Evolutionary conservation across 2,888 invertebrate species (phyloP).

Genomic region (Rhingia campestris): DNA sequence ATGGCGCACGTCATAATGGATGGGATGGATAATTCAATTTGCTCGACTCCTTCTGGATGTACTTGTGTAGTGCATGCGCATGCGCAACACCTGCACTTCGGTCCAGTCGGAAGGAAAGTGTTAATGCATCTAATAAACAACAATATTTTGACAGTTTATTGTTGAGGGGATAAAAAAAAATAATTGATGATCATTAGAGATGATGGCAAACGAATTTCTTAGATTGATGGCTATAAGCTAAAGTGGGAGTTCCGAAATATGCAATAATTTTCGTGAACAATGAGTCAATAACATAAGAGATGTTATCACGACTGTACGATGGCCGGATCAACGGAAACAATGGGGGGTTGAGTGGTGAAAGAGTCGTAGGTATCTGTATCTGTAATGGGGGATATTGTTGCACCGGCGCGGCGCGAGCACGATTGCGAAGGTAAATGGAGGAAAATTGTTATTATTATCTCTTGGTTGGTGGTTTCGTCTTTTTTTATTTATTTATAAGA

Average conservation of each 20-base stretch:
- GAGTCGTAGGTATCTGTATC: constrained; percentile 10
- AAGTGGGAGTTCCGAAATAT: constrained; percentile 53
- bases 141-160: constrained; percentile 67
- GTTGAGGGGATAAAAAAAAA: constrained; percentile 26
- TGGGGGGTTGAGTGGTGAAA: not conserved
- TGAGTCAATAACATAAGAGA: constrained; percentile 69
- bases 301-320: constrained; percentile 55
- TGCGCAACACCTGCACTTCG: constrained; percentile 9
- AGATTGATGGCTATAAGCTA: constrained; percentile 22
- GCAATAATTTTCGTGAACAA: constrained; percentile 50
- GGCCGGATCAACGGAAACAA: constrained; percentile 12
- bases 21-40: constrained; percentile 69
- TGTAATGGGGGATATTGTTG: constrained; percentile 23
- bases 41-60: constrained; percentile 29
- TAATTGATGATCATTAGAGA: constrained; percentile 27
- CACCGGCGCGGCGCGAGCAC: constrained; percentile 16
- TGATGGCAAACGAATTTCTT: constrained; percentile 1
- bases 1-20: constrained; percentile 40
- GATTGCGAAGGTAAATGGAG: constrained; percentile 66
- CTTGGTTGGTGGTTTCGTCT: constrained; percentile 28
- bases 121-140: constrained; percentile 68
- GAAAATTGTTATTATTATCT: constrained; percentile 71
- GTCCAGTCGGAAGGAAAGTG: constrained; percentile 59
- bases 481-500: constrained; percentile 27
- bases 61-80: constrained; percentile 2